Percentiles rank a stretch among this genome's conserved stretches.
Conservation (phyloP, 1,140 invertebrate genomes). For the Papilio aristodemus region DNA sequence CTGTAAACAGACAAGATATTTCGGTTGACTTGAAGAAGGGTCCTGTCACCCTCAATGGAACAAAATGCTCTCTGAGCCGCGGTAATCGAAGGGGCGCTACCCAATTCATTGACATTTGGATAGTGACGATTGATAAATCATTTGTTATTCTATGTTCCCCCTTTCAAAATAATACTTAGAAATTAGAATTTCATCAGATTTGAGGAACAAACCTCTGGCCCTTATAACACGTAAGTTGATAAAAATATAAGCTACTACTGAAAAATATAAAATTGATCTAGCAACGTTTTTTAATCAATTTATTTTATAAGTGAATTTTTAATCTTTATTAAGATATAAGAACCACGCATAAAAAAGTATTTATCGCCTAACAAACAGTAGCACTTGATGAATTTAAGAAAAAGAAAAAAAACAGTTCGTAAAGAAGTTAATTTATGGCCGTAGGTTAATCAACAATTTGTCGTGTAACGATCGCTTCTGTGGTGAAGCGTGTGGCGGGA, state of each 20-base stretch:
- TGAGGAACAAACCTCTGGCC: no score
- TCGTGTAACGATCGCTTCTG: slow-evolving; percentile 41
- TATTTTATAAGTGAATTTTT: no score
- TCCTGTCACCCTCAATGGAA: slow-evolving; percentile 44
- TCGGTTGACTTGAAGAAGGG: slow-evolving; percentile 54
- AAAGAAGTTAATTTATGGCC: slow-evolving; percentile 49
- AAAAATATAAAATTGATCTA: no score
- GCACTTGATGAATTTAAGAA: neutral
- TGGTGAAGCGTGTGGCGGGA: slow-evolving; percentile 44
- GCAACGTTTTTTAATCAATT: no score
- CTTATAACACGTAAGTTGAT: no score
- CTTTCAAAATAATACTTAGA: neutral
- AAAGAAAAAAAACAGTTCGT: slow-evolving; percentile 23
- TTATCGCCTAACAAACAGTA: no score
- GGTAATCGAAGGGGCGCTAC: slow-evolving; percentile 66
- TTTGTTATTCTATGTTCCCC: slow-evolving; percentile 43
- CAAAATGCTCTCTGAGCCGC: slow-evolving; percentile 47
- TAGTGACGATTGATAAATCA: slow-evolving; percentile 60
- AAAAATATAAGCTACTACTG: no score
- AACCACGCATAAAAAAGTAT: no score
- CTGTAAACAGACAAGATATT: slow-evolving; percentile 62
- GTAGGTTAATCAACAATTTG: slow-evolving; percentile 65
- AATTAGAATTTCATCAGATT: no score
- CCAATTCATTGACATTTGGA: slow-evolving; percentile 58
- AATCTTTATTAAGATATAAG: no score